Evolutionary conservation across 2,888 invertebrate species (phyloP).

Genomic region (Lumbricus terrestris): DNA sequence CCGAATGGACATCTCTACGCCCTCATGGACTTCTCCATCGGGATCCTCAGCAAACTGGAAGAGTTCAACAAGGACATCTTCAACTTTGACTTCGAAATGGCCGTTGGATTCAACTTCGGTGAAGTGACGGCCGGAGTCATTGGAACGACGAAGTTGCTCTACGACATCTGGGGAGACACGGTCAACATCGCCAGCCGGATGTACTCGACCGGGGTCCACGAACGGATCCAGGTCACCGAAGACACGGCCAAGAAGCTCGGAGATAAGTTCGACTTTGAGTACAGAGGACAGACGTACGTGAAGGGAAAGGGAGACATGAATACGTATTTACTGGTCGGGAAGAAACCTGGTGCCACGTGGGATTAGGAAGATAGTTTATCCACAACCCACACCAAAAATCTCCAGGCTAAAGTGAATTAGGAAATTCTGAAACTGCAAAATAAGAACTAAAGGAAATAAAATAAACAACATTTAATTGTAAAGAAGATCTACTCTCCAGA

Average conservation of each 20-base stretch:
- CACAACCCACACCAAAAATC: not conserved
- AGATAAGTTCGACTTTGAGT: conserved; percentile 79
- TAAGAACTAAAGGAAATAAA: not conserved
- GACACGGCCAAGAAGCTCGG: conserved; percentile 65
- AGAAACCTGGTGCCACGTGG: conserved; percentile 33
- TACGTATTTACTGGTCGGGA: conserved; percentile 69
- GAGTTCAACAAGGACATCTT: conserved; percentile 58
- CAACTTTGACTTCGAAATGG: conserved; percentile 58
- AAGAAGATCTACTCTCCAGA: not conserved
- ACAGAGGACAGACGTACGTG: conserved; percentile 88
- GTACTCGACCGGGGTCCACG: conserved; percentile 91
- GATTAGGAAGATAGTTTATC: not conserved
- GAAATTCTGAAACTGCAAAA: not conserved
- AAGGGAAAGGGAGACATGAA: conserved; percentile 96
- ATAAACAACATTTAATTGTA: not conserved
- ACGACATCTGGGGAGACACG: conserved; percentile 98
- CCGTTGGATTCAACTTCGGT: conserved; percentile 80
- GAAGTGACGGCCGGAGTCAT: conserved; percentile 95
- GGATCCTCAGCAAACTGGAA: conserved; percentile 71
- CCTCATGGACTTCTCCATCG: conserved; percentile 87
- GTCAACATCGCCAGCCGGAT: conserved; percentile 95
- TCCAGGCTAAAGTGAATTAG: not conserved
- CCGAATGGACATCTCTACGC: conserved; percentile 78
- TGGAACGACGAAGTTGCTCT: conserved; percentile 90
- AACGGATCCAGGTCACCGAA: conserved; percentile 60